Base-by-base conservation (phyloP, 2,113 vertebrate genomes). In the cat (Felis catus) region DNA sequence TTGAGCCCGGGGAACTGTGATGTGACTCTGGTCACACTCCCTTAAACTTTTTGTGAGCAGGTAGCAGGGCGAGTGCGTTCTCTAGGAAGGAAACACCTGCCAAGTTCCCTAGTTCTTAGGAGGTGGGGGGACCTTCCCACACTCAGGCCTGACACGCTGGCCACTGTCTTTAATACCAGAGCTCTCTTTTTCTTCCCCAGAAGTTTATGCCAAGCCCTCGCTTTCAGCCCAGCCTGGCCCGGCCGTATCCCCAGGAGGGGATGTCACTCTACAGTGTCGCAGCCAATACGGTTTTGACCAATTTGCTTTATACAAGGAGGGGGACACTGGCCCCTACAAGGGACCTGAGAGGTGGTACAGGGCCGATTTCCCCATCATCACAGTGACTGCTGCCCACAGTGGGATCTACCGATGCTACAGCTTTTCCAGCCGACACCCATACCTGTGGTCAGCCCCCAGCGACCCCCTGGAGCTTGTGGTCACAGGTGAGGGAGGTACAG, bases 361-460 rank as follows among this genome's bases (percentile, higher is more conserved):
- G 81, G 89, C 83, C 4, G 18, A 68, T 6, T 97, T 98, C 65
- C n/a, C 92, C 68, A 80, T 98, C 21, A 4, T 33, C 45, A 74
- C 53, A 0, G 98, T 92, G 29, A 94, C 68, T 0, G 31, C 73
- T 0, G 61, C 63, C 3, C 76, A 97, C 81, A 92, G 85, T 0
- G 98, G 98, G 1, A 90, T 12, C 31, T 98, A 98, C 95, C 12
- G 29, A 0, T 98, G 98, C 51, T 97, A 92, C n/a, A 83, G 95
- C 45, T 96, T 94, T 31, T 88, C 53, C n/a, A 86, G 91, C 0
- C 0, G 0, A 0, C 0, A 0, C 4, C 91, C 94, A 0, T 82
- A 85, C 82, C 31, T 73, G 29, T 95, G 97, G 97, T 98, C 98
- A 0, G 16, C 66, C 3, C 88, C 93, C 15, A 98, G 98, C 8